Evolutionary conservation across 2,888 invertebrate genomes (phyloP), one percentile per base, ranked within the genome.

Genomic region (Boloria selene): DNA sequence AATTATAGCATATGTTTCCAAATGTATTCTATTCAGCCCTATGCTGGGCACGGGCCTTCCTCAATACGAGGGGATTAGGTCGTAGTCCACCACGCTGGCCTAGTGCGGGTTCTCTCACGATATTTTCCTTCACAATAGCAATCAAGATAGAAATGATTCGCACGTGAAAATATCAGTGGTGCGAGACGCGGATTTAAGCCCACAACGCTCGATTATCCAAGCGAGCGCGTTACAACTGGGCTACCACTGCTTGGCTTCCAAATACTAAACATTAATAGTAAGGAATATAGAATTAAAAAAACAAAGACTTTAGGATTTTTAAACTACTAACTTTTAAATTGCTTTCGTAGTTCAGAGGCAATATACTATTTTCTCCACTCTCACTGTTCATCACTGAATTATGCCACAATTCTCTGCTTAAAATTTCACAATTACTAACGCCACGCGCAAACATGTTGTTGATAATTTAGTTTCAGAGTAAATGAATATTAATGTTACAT

Each of bases 371-470:
- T 22, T 58, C 18, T 6, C 22, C n/a, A 58, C 13, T 26, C n/a
- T 26, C 26, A 56, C 56, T 47, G 10, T n/a, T 45, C 56, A 58
- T 58, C 45, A 45, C 16, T 26, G 45, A 45, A 44, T 45, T 2
- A 22, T 14, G 10, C 42, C 18, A 14, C 14, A 58, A 58, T 4
- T 45, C 22, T 16, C 13, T 47, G 4, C 6, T 4, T 22, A 14
- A 31, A n/a, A 26, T 53, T 26, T 58, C 10, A 47, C 14, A 45
- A 26, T 58, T 47, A 14, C 26, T 26, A 45, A 13, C 14, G 22
- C 45, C 13, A 47, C 26, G 16, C 10, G 26, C 13, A 13, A 45
- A 58, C 58, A 58, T 58, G 58, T 58, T 58, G 22, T 26, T 45
- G 0, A 47, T 47, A n/a, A n/a, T 16, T 47, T 26, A 22, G 18